A percentile compares a stretch with the other conserved stretches of the same genome.
Conservation (phyloP, 2,113 vertebrate species). For the Carassius auratus region DNA sequence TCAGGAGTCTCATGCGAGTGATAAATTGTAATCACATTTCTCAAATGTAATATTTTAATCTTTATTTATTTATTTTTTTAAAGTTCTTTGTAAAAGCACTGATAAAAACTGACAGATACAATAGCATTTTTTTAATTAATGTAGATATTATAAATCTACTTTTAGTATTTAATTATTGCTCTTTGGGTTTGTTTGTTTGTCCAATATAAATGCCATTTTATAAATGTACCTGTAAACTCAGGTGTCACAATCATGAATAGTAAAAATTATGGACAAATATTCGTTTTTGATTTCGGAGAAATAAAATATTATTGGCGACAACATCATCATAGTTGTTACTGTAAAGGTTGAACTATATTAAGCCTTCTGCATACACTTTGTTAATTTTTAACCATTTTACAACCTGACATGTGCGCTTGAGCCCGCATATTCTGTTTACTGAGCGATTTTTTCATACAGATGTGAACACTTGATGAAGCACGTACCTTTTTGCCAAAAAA, state of each 20-base stretch:
- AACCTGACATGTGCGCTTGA: neutral
- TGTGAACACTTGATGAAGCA: neutral
- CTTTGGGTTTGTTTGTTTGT: neutral
- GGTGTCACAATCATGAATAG: too few relatives aligned
- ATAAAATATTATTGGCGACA: neutral
- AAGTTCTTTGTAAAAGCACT: neutral
- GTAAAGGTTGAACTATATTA: neutral
- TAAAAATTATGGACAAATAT: neutral
- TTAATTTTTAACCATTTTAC: constrained; percentile 15
- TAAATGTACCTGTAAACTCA: too few relatives aligned
- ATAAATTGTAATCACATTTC: neutral
- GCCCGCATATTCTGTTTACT: neutral
- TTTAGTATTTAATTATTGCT: neutral
- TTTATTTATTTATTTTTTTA: neutral
- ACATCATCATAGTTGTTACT: neutral
- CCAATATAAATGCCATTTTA: neutral
- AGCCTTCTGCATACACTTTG: neutral
- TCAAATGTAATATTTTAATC: neutral
- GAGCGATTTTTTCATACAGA: neutral
- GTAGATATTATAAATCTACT: neutral
- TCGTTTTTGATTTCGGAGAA: neutral
- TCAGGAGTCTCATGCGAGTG: neutral
- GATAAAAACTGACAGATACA: neutral
- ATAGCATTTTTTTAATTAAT: neutral
- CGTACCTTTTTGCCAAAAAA: neutral